Evolutionary conservation across 2,113 vertebrate species (phyloP), one percentile per base, ranked within the genome.

Genomic region (Himantopus leucocephalus): DNA sequence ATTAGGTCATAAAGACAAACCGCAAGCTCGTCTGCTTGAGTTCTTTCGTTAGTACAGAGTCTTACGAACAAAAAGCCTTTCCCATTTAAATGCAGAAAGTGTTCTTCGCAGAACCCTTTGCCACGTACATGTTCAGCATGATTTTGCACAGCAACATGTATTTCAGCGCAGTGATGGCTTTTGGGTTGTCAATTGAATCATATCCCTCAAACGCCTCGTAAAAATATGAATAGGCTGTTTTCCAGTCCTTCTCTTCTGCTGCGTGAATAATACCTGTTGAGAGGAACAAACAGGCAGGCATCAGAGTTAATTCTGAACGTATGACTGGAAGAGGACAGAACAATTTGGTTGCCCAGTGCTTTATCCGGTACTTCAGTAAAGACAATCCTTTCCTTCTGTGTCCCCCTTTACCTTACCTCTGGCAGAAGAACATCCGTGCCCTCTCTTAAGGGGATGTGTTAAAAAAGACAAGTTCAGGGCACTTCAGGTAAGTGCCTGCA

Each of bases 111-210:
- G 68, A 77, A 45, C 75, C 64, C 29, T 43, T 22, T 66, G 68
- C 39, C 79, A 99, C 99, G 97, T 98, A 99, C 99, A 75, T 97
- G 97, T 99, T 99, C 88, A 99, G 99, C 98, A 99, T 99, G 95
- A 99, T 99, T 98, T 99, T 99, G 98, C 99, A 99, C 78, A 99
- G 99, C 89, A 99, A 98, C 99, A 99, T 99, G 98, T 99, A 99
- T 97, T 99, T 99, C 96, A 99, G 98, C 5, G 99, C 98, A 22
- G 99, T 99, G 97, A 99, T 99, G 97, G 99, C 99, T 98, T 98
- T 98, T 68, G 99, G 99, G 96, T 98, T 99, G 97, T 99, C 99
- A 32, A 99, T 99, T 26, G 99, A 99, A 96, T 99, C 99, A 23
- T 99, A 99, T 79, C 99, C 99, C 97, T 99, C 99, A 62, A 99